Conservation (phyloP, 2,797 vertebrate species). For the Somateria mollissima region DNA sequence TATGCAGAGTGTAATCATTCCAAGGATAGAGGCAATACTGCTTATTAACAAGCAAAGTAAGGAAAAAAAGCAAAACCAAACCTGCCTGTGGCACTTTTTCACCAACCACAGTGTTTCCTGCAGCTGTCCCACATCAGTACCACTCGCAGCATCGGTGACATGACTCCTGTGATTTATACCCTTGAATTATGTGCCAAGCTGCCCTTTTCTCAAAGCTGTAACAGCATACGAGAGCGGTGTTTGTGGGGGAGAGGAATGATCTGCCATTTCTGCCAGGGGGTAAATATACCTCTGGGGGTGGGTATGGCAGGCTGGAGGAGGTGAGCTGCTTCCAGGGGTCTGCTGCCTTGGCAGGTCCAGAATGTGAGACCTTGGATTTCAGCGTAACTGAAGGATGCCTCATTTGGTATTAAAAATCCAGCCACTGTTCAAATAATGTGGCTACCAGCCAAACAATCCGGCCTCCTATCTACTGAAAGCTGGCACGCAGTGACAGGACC, state of each 20-base stretch:
- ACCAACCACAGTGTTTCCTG: neutral
- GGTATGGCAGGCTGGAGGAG: neutral
- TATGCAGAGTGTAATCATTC: neutral
- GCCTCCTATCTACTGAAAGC: neutral
- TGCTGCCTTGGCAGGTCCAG: neutral
- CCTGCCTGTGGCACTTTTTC: neutral
- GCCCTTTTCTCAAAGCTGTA: neutral
- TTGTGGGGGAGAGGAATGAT: neutral
- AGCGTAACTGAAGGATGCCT: neutral
- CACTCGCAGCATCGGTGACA: rapidly evolving
- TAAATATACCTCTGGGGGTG: neutral
- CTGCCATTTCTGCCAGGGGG: neutral
- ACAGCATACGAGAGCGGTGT: rapidly evolving
- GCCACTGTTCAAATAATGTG: neutral
- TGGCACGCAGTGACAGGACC: neutral
- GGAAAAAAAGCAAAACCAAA: neutral
- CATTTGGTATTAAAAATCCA: neutral
- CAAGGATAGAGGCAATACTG: neutral
- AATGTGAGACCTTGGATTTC: neutral
- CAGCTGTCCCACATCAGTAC: neutral
- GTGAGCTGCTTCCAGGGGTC: neutral
- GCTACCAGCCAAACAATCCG: neutral
- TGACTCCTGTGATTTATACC: neutral
- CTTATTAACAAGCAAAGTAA: neutral
- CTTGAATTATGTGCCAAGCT: neutral